phyloP scores from a whole-genome alignment of 2,113 vertebrate species.

The Colius striatus region DNA sequence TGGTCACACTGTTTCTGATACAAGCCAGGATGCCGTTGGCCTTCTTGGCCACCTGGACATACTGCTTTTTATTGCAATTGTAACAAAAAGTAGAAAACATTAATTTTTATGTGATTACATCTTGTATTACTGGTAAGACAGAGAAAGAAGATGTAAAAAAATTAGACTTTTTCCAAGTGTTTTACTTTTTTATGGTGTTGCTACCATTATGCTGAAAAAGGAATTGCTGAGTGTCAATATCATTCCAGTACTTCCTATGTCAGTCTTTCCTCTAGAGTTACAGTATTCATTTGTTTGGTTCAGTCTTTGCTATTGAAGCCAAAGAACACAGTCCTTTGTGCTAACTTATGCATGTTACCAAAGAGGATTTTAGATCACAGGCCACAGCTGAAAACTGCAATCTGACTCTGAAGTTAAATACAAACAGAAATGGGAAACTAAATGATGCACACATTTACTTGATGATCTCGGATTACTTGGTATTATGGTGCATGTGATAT shows the following conservation, averaged over 20 bases:
- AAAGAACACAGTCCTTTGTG: slow-evolving; percentile 57
- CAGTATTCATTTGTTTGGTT: slow-evolving; percentile 11
- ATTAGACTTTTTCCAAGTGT: not conserved
- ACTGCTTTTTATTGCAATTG: not conserved
- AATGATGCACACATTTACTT: slow-evolving; percentile 44
- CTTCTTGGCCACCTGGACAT: too few relatives aligned
- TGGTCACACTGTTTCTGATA: too few relatives aligned
- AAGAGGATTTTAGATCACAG: slow-evolving; percentile 55
- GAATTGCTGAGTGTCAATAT: not conserved
- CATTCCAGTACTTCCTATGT: not conserved
- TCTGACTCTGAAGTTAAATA: slow-evolving; percentile 58
- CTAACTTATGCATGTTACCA: slow-evolving; percentile 21
- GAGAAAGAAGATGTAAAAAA: not conserved
- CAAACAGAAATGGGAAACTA: slow-evolving; percentile 59
- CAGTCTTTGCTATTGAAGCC: slow-evolving; percentile 22
- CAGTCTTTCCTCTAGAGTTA: not conserved
- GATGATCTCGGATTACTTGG: slow-evolving; percentile 27
- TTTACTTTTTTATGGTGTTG: not conserved
- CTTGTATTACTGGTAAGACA: not conserved
- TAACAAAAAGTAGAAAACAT: not conserved
- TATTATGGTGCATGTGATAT: not conserved
- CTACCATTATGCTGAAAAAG: not conserved
- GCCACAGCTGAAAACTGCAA: slow-evolving; percentile 48
- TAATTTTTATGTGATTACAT: not conserved
- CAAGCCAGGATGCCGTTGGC: too few relatives aligned